These are phyloP conservation scores for Phaethon lepturus DNA, from an alignment of 2,113 vertebrate genomes.

Conservation along the genomic window DNA sequence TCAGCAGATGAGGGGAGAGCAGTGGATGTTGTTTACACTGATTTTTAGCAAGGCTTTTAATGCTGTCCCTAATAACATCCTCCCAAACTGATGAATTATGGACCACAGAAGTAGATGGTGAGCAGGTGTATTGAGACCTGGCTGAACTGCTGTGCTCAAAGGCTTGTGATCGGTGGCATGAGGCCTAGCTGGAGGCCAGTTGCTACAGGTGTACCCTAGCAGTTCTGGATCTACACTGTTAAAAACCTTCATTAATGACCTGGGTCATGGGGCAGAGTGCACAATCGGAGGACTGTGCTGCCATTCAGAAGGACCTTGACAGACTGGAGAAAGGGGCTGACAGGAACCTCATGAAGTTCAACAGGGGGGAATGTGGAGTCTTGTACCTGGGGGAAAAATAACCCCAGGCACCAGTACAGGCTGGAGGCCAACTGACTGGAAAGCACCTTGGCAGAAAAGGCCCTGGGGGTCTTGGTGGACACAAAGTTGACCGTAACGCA, in stretches of 20 bases:
- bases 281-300: no score
- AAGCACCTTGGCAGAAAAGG: not conserved
- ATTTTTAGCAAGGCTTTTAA: not conserved
- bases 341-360: not conserved
- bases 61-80: not conserved
- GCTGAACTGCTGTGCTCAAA: not conserved
- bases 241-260: not conserved
- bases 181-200: not conserved
- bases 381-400: not conserved
- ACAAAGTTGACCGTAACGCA: fast-evolving
- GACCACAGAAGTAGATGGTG: not conserved
- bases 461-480: no score
- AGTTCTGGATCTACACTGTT: not conserved
- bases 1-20: not conserved
- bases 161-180: not conserved
- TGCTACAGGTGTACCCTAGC: not conserved
- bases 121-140: not conserved
- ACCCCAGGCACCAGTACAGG: not conserved
- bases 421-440: not conserved
- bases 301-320: no score
- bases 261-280: not conserved
- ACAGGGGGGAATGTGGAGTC: fast-evolving
- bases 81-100: not conserved
- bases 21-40: not conserved
- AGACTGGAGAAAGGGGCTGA: not conserved